Evolutionary conservation across 2,113 vertebrate genomes (phyloP).

Genomic region (Coptodon bakossiorum): DNA sequence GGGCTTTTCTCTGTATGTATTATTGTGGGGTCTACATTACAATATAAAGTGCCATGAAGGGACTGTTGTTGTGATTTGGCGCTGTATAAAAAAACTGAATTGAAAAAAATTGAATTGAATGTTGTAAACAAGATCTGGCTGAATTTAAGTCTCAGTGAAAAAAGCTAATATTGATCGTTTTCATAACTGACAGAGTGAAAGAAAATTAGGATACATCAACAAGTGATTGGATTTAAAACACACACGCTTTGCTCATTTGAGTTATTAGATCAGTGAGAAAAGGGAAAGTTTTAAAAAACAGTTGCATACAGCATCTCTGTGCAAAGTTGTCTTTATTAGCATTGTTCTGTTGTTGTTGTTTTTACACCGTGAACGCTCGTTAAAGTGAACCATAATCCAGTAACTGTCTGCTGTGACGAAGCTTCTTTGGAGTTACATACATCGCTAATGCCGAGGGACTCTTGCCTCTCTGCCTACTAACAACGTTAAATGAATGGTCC

Average conservation of each 20-base stretch:
- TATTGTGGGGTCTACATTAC: background rate
- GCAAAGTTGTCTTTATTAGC: background rate
- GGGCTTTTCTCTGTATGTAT: background rate
- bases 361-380: background rate
- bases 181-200: background rate
- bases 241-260: background rate
- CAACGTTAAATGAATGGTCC: conserved; percentile 43
- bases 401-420: background rate
- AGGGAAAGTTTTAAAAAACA: rapidly evolving
- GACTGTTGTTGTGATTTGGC: rapidly evolving
- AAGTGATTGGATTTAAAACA: background rate
- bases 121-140: too few relatives aligned
- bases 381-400: background rate
- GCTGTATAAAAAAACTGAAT: background rate
- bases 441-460: background rate
- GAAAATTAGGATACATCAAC: background rate
- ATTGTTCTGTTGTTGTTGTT: background rate
- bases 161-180: background rate
- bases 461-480: conserved; percentile 10
- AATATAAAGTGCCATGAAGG: background rate
- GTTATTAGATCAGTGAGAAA: background rate
- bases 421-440: background rate
- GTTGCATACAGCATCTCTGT: background rate
- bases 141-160: background rate
- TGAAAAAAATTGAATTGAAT: background rate